A percentile compares a stretch with the other conserved stretches of the same genome.
These are phyloP conservation scores for Rostratula benghalensis DNA, from an alignment of 2,113 vertebrate genomes.

Conservation along the genomic window DNA sequence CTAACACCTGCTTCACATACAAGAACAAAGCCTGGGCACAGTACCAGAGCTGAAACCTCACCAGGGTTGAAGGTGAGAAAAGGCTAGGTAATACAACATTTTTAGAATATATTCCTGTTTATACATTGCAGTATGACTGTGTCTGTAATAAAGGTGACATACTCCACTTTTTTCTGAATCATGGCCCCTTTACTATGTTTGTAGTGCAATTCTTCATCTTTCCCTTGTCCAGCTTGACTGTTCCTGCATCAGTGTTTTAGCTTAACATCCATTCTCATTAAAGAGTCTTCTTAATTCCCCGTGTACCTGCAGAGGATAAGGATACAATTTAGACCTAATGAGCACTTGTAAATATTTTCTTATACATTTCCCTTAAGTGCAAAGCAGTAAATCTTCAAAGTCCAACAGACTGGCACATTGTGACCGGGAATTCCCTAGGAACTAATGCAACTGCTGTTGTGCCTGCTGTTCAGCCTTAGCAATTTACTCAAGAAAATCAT, in stretches of 20 bases:
- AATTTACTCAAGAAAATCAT: neutral
- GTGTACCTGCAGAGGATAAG: neutral
- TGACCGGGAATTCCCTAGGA: conserved; percentile 46
- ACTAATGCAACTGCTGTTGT: neutral
- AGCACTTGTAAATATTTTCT: conserved; percentile 54
- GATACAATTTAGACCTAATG: conserved; percentile 47
- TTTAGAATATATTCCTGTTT: neutral
- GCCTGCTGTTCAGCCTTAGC: conserved; percentile 20
- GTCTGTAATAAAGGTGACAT: neutral
- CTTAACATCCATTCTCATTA: conserved; percentile 36
- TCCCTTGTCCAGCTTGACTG: neutral
- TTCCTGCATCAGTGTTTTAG: neutral
- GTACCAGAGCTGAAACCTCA: neutral
- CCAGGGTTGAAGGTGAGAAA: neutral
- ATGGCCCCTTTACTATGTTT: neutral
- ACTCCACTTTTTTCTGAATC: neutral
- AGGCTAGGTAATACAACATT: neutral
- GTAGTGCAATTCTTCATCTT: neutral
- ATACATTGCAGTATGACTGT: neutral
- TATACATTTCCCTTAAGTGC: conserved; percentile 14
- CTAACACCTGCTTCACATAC: neutral
- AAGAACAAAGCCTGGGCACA: neutral
- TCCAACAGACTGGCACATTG: conserved; percentile 7
- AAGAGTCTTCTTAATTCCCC: neutral
- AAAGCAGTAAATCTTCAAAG: conserved; percentile 35